Conservation (phyloP, 30 jellyfish, hydroid and myxozoan genomes). For the Aurelia coerulea region DNA sequence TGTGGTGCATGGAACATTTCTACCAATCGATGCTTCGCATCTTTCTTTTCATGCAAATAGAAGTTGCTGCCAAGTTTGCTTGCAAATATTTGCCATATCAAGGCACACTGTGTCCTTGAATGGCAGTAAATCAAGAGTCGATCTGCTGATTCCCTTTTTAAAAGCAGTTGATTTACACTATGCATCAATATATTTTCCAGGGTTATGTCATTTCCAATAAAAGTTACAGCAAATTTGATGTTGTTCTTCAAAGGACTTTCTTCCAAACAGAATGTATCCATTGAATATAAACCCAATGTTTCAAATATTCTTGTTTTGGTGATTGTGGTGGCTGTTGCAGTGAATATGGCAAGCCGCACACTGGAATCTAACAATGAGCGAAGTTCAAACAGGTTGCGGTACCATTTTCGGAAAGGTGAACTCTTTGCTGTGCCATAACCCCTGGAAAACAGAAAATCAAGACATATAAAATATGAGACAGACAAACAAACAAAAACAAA, state of each 20-base stretch:
- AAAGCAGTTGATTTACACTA: neutral
- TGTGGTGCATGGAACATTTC: too few species aligned
- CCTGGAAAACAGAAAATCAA: neutral
- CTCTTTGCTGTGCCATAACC: constrained; percentile 35
- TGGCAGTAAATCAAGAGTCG: neutral
- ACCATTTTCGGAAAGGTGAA: constrained; percentile 51
- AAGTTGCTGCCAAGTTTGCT: neutral
- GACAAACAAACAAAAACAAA: neutral
- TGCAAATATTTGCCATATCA: neutral
- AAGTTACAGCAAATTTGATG: constrained; percentile 14
- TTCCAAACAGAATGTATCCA: constrained; percentile 31
- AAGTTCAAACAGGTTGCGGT: constrained; percentile 23
- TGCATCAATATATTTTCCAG: constrained; percentile 2
- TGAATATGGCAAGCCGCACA: constrained; percentile 21
- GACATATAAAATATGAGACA: neutral
- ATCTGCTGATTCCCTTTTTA: neutral
- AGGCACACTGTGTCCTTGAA: neutral
- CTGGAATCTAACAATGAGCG: constrained; percentile 13
- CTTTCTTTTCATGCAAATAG: neutral
- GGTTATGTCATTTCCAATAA: constrained; percentile 20
- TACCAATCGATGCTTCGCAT: too few species aligned
- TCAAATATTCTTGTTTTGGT: constrained; percentile 34
- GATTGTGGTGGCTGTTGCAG: constrained; percentile 38
- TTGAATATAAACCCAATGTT: constrained; percentile 4
- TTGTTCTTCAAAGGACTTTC: constrained; percentile 13